These are phyloP conservation scores for Odontomachus brunneus DNA, from an alignment of 1,140 invertebrate genomes.

Conservation along the genomic window DNA sequence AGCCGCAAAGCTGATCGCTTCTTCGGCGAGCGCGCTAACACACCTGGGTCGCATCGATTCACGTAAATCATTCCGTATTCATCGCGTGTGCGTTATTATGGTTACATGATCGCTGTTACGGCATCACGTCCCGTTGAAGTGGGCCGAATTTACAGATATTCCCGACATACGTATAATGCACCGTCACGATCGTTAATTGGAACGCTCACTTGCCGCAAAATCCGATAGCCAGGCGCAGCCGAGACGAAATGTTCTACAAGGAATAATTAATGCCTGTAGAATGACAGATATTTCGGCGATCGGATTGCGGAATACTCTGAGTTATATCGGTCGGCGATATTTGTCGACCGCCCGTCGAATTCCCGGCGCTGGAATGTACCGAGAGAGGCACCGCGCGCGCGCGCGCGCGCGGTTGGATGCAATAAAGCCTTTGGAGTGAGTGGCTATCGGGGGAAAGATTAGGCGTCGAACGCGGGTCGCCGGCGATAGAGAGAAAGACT, in stretches of 20 bases:
- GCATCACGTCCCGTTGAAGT: constrained; percentile 13
- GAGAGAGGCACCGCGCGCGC: not conserved
- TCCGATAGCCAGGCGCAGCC: constrained; percentile 14
- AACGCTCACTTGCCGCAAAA: constrained; percentile 35
- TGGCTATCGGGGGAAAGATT: constrained; percentile 79
- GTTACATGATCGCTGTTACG: constrained; percentile 20
- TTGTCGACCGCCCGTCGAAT: constrained; percentile 61
- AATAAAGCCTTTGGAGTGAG: constrained; percentile 48
- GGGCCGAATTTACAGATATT: constrained; percentile 39
- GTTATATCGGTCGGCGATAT: constrained; percentile 52
- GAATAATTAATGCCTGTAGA: constrained; percentile 56
- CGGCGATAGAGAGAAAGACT: constrained; percentile 81
- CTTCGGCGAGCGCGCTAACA: not conserved
- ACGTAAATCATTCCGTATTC: constrained; percentile 15
- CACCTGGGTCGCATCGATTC: constrained; percentile 1
- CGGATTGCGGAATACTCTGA: constrained; percentile 20
- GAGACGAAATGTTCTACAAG: constrained; percentile 28
- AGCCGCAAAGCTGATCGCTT: not conserved
- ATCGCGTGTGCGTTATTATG: not conserved
- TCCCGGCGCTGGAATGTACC: constrained; percentile 53
- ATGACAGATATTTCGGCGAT: constrained; percentile 57
- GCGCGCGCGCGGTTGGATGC: constrained; percentile 33
- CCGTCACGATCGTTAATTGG: constrained; percentile 28
- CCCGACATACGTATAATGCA: not conserved
- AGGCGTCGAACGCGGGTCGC: constrained; percentile 78